Conservation (phyloP, 2,113 vertebrate genomes). For the Anarrhichthys ocellatus region DNA sequence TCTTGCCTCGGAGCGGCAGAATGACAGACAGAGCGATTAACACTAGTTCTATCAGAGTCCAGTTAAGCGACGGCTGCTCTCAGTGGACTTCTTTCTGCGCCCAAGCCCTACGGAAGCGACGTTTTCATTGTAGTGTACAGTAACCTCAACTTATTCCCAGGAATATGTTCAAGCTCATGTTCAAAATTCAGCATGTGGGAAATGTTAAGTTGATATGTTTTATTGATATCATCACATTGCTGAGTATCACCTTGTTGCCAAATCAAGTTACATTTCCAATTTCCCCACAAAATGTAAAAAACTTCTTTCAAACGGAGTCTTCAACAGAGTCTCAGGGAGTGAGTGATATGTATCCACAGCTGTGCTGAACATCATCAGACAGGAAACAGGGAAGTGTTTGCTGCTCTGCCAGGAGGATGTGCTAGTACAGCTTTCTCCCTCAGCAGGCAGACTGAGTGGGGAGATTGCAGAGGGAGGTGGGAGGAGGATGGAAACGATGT, state of each 20-base stretch:
- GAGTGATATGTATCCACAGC: conserved; percentile 46
- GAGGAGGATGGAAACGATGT: conserved; percentile 21
- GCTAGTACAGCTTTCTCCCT: conserved; percentile 51
- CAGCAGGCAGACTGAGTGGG: conserved; percentile 29
- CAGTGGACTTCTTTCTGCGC: conserved; percentile 41
- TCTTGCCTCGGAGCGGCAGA: conserved; percentile 66
- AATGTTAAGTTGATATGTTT: neutral
- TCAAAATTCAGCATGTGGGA: conserved; percentile 10
- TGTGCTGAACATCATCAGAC: conserved; percentile 44
- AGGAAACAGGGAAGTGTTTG: conserved; percentile 47
- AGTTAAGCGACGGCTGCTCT: conserved; percentile 47
- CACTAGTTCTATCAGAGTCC: conserved; percentile 65
- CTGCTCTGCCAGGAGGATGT: conserved; percentile 44
- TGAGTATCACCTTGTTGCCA: conserved; percentile 12
- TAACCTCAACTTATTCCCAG: conserved; percentile 22
- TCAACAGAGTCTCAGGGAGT: conserved; percentile 17
- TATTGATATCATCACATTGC: conserved; percentile 16
- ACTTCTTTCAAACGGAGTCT: neutral
- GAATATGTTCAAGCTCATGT: conserved; percentile 18
- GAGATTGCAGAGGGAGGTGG: conserved; percentile 36
- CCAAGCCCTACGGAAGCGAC: conserved; percentile 5
- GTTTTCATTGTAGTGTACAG: conserved; percentile 17
- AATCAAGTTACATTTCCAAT: conserved; percentile 33
- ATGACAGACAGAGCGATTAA: conserved; percentile 70
- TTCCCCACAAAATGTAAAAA: conserved; percentile 24